Evolutionary conservation across 2,797 vertebrate genomes (phyloP).

Genomic region (Malurus splendens): DNA sequence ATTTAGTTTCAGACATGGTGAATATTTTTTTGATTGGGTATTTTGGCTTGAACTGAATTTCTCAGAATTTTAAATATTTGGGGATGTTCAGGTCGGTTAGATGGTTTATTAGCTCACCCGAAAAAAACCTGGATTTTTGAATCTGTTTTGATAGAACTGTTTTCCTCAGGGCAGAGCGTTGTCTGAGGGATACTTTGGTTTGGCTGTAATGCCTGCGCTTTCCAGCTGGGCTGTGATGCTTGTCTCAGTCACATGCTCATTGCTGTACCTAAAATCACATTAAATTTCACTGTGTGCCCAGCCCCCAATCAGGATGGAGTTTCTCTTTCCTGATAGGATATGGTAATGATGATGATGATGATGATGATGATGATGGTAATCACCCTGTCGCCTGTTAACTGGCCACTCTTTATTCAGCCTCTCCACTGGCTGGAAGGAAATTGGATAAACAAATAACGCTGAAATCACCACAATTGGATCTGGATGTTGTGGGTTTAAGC

Average conservation of each 20-base stretch:
- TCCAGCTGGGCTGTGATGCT: neutral
- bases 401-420: neutral
- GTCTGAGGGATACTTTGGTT: neutral
- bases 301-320: neutral
- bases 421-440: neutral
- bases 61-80: neutral
- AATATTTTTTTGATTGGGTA: neutral
- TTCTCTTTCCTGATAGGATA: neutral
- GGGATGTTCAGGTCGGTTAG: neutral
- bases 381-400: neutral
- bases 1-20: neutral
- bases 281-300: neutral
- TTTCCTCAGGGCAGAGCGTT: neutral
- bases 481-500: neutral
- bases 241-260: neutral
- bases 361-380: neutral
- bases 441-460: neutral
- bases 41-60: neutral
- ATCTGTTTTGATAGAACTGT: neutral
- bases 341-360: neutral
- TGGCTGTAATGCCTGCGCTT: neutral
- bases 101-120: neutral
- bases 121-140: accelerated
- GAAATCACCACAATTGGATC: neutral
- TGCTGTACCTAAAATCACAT: neutral